Evolutionary conservation across 1,140 invertebrate species (phyloP), one percentile per base, ranked within the genome.

Genomic region (Halesus radiatus): DNA sequence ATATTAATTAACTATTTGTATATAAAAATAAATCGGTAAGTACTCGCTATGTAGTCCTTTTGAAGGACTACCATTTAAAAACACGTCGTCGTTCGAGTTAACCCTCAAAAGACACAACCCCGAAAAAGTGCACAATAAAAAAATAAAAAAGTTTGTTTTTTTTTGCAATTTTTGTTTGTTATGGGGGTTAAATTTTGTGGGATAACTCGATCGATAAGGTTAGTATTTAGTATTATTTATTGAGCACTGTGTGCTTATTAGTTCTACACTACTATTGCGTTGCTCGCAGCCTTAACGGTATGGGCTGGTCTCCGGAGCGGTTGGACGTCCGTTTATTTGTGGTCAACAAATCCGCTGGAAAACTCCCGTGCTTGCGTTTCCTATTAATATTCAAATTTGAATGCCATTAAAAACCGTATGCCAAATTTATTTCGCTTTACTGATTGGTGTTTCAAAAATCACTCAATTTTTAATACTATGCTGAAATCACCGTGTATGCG

Each of bases 221-320:
- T 68, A 70, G 37, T 79, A 54, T 64, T 75, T 79, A 54, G 23
- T 75, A 75, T 75, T 64, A 73, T 60, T 60, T 60, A 64, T 18
- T 74, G 58, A 50, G 66, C 32, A 56, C 52, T 81, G 72, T 58
- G 56, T 26, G 52, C 73, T 58, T 76, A 80, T 56, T 73, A 23
- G 74, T 79, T 70, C 54, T 45, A 72, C 29, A 72, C 80, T 81
- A 81, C 64, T 81, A 81, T 81, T 81, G 80, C 80, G 54, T 81
- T 81, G 80, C 76, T 58, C 53, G 66, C 32, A 66, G 26, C 26
- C 18, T n/a, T 58, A 58, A 75, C 73, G 52, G 73, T 75, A 60
- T 26, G 29, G 26, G 20, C n/a, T 20, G 54, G 53, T 20, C 29
- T 60, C 16, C 18, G 15, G 52, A 56, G 18, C 32, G 18, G 52